Conservation (phyloP, 2,888 invertebrate genomes). For the Diplazon laetatorius region DNA sequence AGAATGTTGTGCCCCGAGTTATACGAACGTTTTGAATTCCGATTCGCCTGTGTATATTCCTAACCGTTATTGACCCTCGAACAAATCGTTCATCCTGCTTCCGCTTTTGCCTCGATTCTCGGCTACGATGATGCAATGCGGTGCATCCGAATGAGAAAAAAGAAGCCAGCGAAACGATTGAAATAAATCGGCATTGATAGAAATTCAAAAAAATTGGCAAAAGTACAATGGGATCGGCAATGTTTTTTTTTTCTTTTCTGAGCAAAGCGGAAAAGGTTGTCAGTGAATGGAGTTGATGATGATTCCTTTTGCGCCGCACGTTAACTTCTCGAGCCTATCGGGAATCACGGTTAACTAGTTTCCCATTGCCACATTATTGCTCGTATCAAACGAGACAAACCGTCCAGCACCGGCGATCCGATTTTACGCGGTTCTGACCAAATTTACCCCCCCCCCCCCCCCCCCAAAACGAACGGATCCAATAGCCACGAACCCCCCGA, state of each 20-base stretch:
- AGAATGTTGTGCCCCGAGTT: slow-evolving; percentile 43
- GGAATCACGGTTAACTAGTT: slow-evolving; percentile 43
- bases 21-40: slow-evolving; percentile 39
- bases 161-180: slow-evolving; percentile 36
- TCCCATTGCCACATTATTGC: slow-evolving; percentile 38
- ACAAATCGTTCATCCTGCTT: slow-evolving; percentile 39
- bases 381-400: slow-evolving; percentile 20
- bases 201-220: slow-evolving; percentile 11
- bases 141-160: slow-evolving; percentile 38
- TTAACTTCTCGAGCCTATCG: slow-evolving; percentile 9
- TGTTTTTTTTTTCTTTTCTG: too few relatives aligned
- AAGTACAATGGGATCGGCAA: too few relatives aligned
- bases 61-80: slow-evolving; percentile 56
- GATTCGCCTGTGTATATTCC: slow-evolving; percentile 42
- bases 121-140: slow-evolving; percentile 27
- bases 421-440: slow-evolving; percentile 47
- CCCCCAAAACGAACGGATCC: slow-evolving; percentile 44
- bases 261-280: slow-evolving; percentile 9
- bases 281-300: neutral
- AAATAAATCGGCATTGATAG: slow-evolving; percentile 40
- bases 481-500: slow-evolving; percentile 23
- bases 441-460: too few relatives aligned
- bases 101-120: slow-evolving; percentile 16
- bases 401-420: slow-evolving; percentile 35
- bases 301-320: neutral